phyloP scores from a whole-genome alignment of 2,113 vertebrate species.

The Chaetorhynchus papuensis region DNA sequence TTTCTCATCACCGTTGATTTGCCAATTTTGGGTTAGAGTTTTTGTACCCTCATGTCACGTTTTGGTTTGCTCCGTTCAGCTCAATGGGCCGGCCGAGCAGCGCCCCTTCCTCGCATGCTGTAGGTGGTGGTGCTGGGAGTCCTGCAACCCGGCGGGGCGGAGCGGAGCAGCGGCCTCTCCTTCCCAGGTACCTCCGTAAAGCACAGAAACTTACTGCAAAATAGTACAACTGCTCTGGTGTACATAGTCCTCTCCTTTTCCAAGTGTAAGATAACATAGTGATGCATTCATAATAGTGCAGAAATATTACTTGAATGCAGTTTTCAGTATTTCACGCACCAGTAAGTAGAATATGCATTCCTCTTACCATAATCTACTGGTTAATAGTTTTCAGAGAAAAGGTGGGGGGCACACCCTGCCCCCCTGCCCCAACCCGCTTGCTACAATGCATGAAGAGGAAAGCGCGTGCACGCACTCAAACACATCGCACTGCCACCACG shows the following conservation, averaged over 20 bases:
- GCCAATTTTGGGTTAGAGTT: slow-evolving; percentile 27
- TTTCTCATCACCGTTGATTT: slow-evolving; percentile 43
- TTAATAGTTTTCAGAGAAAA: slow-evolving; percentile 36
- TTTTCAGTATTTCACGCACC: slow-evolving; percentile 50
- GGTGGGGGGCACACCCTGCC: background rate
- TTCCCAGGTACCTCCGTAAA: slow-evolving; percentile 63
- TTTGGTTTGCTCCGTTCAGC: slow-evolving; percentile 39
- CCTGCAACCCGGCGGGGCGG: background rate
- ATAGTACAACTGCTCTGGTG: slow-evolving; percentile 33
- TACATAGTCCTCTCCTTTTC: slow-evolving; percentile 46
- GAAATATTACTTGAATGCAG: slow-evolving; percentile 62
- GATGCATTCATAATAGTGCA: slow-evolving; percentile 31
- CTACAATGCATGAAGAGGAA: slow-evolving; percentile 67
- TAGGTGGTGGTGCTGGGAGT: slow-evolving; percentile 44
- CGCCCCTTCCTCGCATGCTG: slow-evolving; percentile 46
- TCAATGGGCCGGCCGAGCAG: background rate
- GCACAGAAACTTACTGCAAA: slow-evolving; percentile 63
- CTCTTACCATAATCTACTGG: slow-evolving; percentile 18
- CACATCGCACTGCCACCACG: slow-evolving; percentile 56
- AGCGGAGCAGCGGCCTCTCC: background rate
- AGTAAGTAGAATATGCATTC: slow-evolving; percentile 42
- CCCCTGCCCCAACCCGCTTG: slow-evolving; percentile 27
- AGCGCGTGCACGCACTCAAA: slow-evolving; percentile 58
- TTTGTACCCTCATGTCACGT: slow-evolving; percentile 3
- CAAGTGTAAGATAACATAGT: slow-evolving; percentile 40